A percentile compares a stretch with the other conserved stretches of the same genome.
These are phyloP conservation scores for Tangara arthus DNA, from an alignment of 2,797 vertebrate species.

Conservation along the genomic window DNA sequence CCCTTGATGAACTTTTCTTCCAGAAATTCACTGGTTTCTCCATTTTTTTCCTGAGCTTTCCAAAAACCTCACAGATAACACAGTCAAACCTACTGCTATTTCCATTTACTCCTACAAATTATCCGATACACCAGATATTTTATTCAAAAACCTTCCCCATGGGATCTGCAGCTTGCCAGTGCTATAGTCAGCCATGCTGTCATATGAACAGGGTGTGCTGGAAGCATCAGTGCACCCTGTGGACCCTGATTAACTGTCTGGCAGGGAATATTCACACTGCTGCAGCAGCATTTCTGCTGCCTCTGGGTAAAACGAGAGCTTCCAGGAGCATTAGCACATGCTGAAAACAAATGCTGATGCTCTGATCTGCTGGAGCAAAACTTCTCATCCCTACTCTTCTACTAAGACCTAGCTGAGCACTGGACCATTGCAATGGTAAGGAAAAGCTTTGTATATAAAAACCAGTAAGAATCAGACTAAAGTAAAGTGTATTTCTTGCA, in stretches of 20 bases:
- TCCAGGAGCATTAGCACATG: neutral
- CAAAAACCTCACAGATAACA: neutral
- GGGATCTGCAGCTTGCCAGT: neutral
- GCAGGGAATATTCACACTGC: neutral
- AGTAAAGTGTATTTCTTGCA: neutral
- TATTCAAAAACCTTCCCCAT: neutral
- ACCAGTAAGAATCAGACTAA: neutral
- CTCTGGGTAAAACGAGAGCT: constrained; percentile 7
- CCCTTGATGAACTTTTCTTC: neutral
- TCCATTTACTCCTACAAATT: neutral
- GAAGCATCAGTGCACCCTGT: neutral
- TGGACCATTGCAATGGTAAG: constrained; percentile 18
- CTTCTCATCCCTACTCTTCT: neutral
- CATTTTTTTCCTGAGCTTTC: neutral
- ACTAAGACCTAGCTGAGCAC: neutral
- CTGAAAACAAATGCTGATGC: neutral
- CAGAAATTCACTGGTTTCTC: neutral
- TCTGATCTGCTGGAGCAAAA: neutral
- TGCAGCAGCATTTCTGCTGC: constrained; percentile 16
- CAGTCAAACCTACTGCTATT: neutral
- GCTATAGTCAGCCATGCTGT: neutral
- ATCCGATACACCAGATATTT: neutral
- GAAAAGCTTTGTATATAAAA: neutral
- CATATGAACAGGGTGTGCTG: neutral
- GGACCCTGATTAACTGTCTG: neutral